Evolutionary conservation across 1,140 invertebrate genomes (phyloP).

Genomic region (Drosophila guanche): DNA sequence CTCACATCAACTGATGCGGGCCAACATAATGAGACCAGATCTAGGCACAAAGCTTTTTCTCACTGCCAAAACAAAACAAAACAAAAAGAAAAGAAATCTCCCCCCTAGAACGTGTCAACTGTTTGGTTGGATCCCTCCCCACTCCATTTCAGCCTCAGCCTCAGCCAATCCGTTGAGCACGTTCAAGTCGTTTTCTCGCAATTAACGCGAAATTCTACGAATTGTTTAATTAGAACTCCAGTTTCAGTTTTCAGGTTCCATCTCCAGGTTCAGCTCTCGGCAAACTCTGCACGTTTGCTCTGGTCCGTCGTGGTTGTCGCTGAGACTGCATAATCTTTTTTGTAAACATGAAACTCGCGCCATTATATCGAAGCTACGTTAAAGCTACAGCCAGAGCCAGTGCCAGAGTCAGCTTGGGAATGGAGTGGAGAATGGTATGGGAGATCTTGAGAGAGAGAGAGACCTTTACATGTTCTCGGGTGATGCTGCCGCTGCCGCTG

Average conservation of each 20-base stretch:
- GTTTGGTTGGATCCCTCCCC: neutral
- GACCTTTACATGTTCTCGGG: slow-evolving; percentile 50
- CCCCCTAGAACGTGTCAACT: slow-evolving; percentile 53
- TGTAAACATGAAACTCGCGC: slow-evolving; percentile 83
- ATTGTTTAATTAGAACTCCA: slow-evolving; percentile 83
- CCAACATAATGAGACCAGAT: slow-evolving; percentile 14
- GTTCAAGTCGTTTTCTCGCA: slow-evolving; percentile 81
- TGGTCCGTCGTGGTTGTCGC: slow-evolving; percentile 22
- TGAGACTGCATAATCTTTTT: slow-evolving; percentile 77
- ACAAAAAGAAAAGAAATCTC: neutral
- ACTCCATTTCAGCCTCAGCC: slow-evolving; percentile 1
- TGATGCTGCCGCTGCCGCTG: slow-evolving; percentile 54
- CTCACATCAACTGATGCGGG: slow-evolving; percentile 29
- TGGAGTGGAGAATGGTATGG: slow-evolving; percentile 23
- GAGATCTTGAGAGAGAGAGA: slow-evolving; percentile 7
- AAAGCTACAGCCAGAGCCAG: neutral
- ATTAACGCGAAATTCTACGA: slow-evolving; percentile 84
- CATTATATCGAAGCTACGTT: slow-evolving; percentile 73
- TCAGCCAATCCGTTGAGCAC: slow-evolving; percentile 60
- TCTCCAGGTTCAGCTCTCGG: slow-evolving; percentile 18
- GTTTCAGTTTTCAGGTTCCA: slow-evolving; percentile 44
- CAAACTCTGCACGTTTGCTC: slow-evolving; percentile 61
- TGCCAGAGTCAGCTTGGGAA: slow-evolving; percentile 19
- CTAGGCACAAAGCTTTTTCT: slow-evolving; percentile 57
- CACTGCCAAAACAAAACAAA: slow-evolving; percentile 27